Evolutionary conservation across 2,888 invertebrate species (phyloP), one percentile per base, ranked within the genome.

Genomic region (Tenthredo mesomela): DNA sequence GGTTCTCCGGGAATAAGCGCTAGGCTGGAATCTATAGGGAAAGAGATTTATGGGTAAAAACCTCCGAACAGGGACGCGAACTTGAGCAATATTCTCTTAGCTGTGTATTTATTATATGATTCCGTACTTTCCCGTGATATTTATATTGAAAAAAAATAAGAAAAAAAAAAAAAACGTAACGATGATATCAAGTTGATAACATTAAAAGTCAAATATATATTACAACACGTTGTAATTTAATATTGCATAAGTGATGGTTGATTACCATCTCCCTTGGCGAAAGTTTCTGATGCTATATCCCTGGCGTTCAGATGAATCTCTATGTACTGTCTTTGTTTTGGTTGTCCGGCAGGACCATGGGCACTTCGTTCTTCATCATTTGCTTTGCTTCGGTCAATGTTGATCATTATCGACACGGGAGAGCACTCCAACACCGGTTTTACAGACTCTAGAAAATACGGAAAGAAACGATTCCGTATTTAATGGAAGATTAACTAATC

Each of bases 111-210:
- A n/a, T 10, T 67, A 15, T 15, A 33, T 15, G 7, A 33, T 15
- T 67, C 7, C 33, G 33, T 67, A 67, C 67, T 67, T 67, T 67
- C 67, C 67, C 67, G 67, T 33, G 67, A 67, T 21, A 12, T 61
- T 61, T 61, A 2, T 12, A 25, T 61, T 21, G 10, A 25, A 25
- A 25, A 25, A 21, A 25, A 61, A 25, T 25, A 25, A 33, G 25
- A 25, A 61, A 25, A 21, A 25, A 61, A 25, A 61, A 25, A 33
- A 61, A 25, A 61, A 25, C 4, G 18, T 33, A 67, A 67, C 12
- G 33, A 33, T 4, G 21, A 67, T 67, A 29, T 33, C 33, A 67
- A 67, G 4, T 29, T 33, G 33, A 33, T 29, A 67, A 67, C 12
- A 33, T 15, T 67, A 67, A 67, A 33, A 33, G 67, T 18, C 18